Base-by-base conservation (phyloP, 2,888 invertebrate genomes). In the Epirrhoe alternata region DNA sequence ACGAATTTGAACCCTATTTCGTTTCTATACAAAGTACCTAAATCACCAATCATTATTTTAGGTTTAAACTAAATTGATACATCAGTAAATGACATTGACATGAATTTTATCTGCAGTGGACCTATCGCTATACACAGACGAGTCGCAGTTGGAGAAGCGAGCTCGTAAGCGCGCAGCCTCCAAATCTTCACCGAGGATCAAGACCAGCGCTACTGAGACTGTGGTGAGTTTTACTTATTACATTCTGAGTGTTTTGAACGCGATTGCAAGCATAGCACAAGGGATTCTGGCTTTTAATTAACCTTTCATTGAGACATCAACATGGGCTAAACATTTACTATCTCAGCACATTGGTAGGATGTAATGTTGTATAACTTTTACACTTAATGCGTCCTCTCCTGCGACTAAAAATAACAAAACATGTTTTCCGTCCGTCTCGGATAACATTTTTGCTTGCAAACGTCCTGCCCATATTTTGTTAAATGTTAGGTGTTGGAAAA, bases 61-160 rank as follows among this genome's bases (percentile, higher is more conserved):
- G 24, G 24, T 24, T 24, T 24, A 24, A 24, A 24, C 24, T 24
- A 24, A 6, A 16, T 12, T n/a, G 1, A n/a, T 24, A 17, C 45
- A n/a, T 6, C 6, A 14, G 16, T 33, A 33, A 31, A 42, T 38
- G 42, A 16, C n/a, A n/a, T n/a, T n/a, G n/a, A 16, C 5, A 31
- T 8, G n/a, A n/a, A n/a, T n/a, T 64, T 50, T 61, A 59, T 73
- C 62, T 73, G 68, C 90, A 97, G 97, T 97, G 94, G 97, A 97
- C 85, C 94, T 97, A 55, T 97, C 97, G 12, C 92, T 97, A 57
- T 97, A 96, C 89, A 97, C 95, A 84, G 97, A 97, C 84, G 97
- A 97, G 88, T 96, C 97, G 64, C 97, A 97, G 86, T 88, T 97
- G 71, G 96, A 96, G 82, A 95, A 94, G 86, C 94, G 94, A 77